phyloP scores from a whole-genome alignment of 2,113 vertebrate species.

The Saimiri boliviensis region DNA sequence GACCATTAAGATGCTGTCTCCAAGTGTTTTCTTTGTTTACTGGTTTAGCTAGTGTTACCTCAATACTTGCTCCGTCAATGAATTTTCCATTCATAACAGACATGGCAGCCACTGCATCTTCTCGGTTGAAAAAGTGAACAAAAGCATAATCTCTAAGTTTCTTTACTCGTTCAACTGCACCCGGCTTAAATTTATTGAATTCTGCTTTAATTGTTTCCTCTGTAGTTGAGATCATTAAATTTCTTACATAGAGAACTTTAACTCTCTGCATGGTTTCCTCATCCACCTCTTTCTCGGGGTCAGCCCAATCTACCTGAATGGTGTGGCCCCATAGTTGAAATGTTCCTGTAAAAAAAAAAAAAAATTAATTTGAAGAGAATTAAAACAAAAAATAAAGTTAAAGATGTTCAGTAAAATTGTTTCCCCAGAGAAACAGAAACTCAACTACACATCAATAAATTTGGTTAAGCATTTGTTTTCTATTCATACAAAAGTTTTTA shows the following conservation, averaged over 20 bases:
- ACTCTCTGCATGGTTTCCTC: slow-evolving; percentile 96
- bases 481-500: slow-evolving; percentile 8
- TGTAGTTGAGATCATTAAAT: slow-evolving; percentile 93
- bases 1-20: slow-evolving; percentile 85
- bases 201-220: slow-evolving; percentile 93
- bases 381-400: slow-evolving; percentile 33
- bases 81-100: slow-evolving; percentile 90
- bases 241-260: slow-evolving; percentile 95
- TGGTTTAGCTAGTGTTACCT: slow-evolving; percentile 95
- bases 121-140: slow-evolving; percentile 93
- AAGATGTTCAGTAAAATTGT: slow-evolving; percentile 19
- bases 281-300: slow-evolving; percentile 94
- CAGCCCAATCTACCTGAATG: slow-evolving; percentile 97
- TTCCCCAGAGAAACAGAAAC: slow-evolving; percentile 46
- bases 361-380: slow-evolving; percentile 2
- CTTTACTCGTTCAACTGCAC: slow-evolving; percentile 94
- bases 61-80: slow-evolving; percentile 93
- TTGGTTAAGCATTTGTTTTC: neutral
- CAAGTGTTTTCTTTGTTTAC: slow-evolving; percentile 86
- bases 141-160: slow-evolving; percentile 97
- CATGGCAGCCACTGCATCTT: slow-evolving; percentile 92
- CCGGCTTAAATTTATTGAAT: slow-evolving; percentile 93
- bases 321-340: slow-evolving; percentile 95
- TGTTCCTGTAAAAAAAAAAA: slow-evolving; percentile 85
- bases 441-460: neutral